These are phyloP conservation scores for Mesoclemmys tuberculata DNA, from an alignment of 2,113 vertebrate species.

Conservation along the genomic window DNA sequence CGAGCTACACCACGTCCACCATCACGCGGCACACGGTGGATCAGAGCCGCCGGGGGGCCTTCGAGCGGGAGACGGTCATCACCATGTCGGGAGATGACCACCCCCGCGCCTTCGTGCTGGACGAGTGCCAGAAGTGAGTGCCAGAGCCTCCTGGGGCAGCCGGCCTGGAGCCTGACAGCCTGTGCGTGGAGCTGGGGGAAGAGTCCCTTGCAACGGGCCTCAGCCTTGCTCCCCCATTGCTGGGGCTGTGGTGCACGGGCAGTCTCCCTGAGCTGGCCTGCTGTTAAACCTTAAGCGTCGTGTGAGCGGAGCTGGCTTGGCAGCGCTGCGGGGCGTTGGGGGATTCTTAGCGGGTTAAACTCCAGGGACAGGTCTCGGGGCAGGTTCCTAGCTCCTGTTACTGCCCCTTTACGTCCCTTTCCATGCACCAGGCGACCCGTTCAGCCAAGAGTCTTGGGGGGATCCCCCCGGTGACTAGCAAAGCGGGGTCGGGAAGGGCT, in stretches of 20 bases:
- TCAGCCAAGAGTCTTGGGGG: neutral
- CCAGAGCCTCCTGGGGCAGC: neutral
- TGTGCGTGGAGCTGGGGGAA: accelerated
- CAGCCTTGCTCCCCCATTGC: neutral
- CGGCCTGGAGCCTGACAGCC: neutral
- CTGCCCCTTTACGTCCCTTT: neutral
- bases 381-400: neutral
- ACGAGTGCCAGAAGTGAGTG: conserved; percentile 96
- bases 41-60: conserved; percentile 89
- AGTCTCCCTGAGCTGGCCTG: neutral
- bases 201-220: neutral
- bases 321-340: too few relatives aligned
- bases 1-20: conserved; percentile 97
- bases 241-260: neutral
- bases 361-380: accelerated
- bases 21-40: conserved; percentile 96
- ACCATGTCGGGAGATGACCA: conserved; percentile 98
- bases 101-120: conserved; percentile 94
- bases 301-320: neutral
- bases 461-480: neutral
- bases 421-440: neutral
- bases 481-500: neutral
- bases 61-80: conserved; percentile 94
- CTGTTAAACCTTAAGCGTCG: neutral
- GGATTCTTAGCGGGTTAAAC: neutral